Evolutionary conservation across 2,113 vertebrate species (phyloP), one percentile per base, ranked within the genome.

Genomic region (Sapayoa aenigma): DNA sequence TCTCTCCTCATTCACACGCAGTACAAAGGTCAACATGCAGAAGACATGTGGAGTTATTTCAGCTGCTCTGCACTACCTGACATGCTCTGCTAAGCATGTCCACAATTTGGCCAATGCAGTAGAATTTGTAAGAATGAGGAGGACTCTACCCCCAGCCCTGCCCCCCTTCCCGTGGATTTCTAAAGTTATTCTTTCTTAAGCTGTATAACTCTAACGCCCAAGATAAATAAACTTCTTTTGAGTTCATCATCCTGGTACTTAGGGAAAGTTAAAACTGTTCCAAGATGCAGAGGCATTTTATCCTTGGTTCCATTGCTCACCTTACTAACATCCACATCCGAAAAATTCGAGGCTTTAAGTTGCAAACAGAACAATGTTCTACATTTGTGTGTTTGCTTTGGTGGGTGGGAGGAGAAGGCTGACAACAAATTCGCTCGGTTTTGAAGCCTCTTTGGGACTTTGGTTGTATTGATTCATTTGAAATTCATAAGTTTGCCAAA

Each of bases 61-160:
- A 97, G 96, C 96, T 97, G 97, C 80, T 94, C 95, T 75, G 72
- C 84, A 63, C 53, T 78, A 63, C 71, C 91, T 80, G n/a, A 6
- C 95, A 84, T 14, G 94, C 96, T 97, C 95, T 80, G n/a, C 93
- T 82, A 50, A 97, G 96, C 96, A 25, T 96, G 87, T 78, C 79
- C 62, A 87, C 92, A 93, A 71, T 92, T 81, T 95, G 94, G 87
- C 84, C 9, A 28, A 49, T 63, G 68, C 82, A 85, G 90, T 41
- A 60, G 42, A 80, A 59, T 71, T 79, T 79, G 90, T 37, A 94
- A 91, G 87, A 94, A 82, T 66, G 50, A 35, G 17, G 18, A 63
- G 71, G 49, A 87, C 15, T 2, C 21, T 31, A 41, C 11, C 15
- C 15, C 5, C 2, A 0, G 4, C 27, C 44, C 42, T 33, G 22